Base-by-base conservation (phyloP, 2,888 invertebrate species). In the Nomada fucata region DNA sequence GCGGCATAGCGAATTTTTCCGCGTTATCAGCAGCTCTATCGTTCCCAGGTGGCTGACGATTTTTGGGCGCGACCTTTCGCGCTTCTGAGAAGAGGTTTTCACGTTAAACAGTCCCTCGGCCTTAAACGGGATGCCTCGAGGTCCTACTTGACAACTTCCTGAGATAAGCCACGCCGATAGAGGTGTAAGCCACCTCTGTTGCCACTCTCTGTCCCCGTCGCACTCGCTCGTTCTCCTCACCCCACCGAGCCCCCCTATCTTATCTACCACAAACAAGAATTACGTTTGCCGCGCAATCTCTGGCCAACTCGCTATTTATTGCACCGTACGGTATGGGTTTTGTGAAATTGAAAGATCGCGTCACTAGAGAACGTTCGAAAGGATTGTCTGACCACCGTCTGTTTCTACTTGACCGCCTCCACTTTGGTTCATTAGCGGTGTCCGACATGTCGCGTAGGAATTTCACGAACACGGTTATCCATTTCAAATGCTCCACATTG, bases 241-340 rank as follows among this genome's bases (percentile, higher is more conserved):
- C 64, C 59, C 80, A 60, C 57, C 72, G 68, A 52, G 80, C 69
- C 79, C 83, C 70, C 70, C 89, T 92, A 92, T 92, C 93, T 93
- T 92, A 93, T 93, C 93, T 92, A 91, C 91, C 91, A 92, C 92
- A 92, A 92, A 92, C 92, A 92, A 93, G 92, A 93, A 91, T 92
- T 92, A 92, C 92, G 92, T 91, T 92, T 89, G 91, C 90, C 89
- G 87, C 90, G 91, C 91, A 93, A 93, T 92, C 93, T 91, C 83
- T 76, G 69, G 80, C 84, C 77, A 83, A 68, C 82, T 78, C 74
- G 89, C 91, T 90, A 92, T 92, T 92, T 92, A 92, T 92, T 92
- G 90, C 85, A 50, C 79, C 26, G 23, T 80, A 80, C 83, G 81
- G 73, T 82, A 11, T 36, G 44, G 83, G 82, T 84, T 86, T 44